A percentile compares a stretch with the other conserved stretches of the same genome.
Evolutionary conservation across 2,113 vertebrate genomes (phyloP).

Genomic region (Vidua macroura): DNA sequence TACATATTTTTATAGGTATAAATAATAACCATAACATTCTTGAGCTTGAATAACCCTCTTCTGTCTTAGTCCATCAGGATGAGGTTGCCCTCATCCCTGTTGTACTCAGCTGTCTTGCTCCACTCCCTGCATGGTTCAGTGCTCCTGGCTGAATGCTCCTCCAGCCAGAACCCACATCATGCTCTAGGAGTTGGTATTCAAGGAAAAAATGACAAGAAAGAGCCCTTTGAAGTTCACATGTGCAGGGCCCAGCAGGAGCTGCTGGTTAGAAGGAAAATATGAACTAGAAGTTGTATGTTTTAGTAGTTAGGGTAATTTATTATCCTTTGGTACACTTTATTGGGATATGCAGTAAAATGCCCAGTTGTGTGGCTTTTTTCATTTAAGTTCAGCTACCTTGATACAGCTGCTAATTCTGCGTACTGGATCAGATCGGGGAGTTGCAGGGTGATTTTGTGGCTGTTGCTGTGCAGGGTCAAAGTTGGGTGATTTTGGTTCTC

Average conservation of each 20-base stretch:
- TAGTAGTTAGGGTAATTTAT: background rate
- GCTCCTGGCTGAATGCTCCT: background rate
- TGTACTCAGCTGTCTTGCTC: background rate
- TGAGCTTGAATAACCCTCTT: background rate
- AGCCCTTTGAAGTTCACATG: background rate
- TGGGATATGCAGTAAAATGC: background rate
- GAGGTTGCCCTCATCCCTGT: background rate
- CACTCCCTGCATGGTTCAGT: background rate
- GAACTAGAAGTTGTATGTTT: background rate
- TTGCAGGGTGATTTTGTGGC: background rate
- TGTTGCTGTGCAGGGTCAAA: background rate
- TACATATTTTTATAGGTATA: background rate
- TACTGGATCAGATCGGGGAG: rapidly evolving
- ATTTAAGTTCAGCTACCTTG: background rate
- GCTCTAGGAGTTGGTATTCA: background rate
- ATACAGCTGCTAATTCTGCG: background rate
- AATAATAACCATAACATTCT: background rate
- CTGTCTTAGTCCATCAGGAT: rapidly evolving
- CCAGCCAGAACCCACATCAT: background rate
- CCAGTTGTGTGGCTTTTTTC: background rate
- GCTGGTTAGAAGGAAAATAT: background rate
- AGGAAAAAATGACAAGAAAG: background rate
- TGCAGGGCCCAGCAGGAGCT: background rate
- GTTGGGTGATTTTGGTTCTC: background rate
- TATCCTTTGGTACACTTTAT: background rate